Conservation (phyloP, 2,888 invertebrate genomes). For the Rhodophaea formosa region DNA sequence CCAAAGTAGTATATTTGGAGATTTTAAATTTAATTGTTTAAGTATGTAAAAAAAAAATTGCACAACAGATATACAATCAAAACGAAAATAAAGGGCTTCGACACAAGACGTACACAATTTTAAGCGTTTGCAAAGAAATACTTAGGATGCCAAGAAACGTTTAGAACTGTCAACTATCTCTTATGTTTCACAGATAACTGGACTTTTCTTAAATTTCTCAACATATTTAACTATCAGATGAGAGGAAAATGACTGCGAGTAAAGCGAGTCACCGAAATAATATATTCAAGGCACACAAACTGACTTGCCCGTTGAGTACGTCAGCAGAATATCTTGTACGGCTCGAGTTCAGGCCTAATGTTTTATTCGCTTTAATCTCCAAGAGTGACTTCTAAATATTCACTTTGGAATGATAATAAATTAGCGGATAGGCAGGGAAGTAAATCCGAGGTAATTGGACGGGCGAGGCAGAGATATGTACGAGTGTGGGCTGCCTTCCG, state of each 20-base stretch:
- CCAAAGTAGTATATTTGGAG: background rate
- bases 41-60: no score
- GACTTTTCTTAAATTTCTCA: no score
- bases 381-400: conserved; percentile 48
- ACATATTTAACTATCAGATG: background rate
- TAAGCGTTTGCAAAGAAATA: no score
- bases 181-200: no score
- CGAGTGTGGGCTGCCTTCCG: conserved; percentile 20
- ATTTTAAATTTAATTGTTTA: no score
- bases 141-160: no score
- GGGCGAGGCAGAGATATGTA: conserved; percentile 34
- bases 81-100: no score
- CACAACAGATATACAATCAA: no score
- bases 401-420: conserved; percentile 51
- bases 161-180: no score
- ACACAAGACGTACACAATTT: no score
- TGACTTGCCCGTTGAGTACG: conserved; percentile 37
- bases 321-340: conserved; percentile 38
- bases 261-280: conserved; percentile 29
- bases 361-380: conserved; percentile 51
- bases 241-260: conserved; percentile 24
- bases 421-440: conserved; percentile 44
- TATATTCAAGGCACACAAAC: conserved; percentile 38
- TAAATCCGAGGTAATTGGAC: conserved; percentile 47
- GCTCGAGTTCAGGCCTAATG: conserved; percentile 33